phyloP scores from a whole-genome alignment of 2,888 invertebrate species.

The Microctonus brassicae region DNA sequence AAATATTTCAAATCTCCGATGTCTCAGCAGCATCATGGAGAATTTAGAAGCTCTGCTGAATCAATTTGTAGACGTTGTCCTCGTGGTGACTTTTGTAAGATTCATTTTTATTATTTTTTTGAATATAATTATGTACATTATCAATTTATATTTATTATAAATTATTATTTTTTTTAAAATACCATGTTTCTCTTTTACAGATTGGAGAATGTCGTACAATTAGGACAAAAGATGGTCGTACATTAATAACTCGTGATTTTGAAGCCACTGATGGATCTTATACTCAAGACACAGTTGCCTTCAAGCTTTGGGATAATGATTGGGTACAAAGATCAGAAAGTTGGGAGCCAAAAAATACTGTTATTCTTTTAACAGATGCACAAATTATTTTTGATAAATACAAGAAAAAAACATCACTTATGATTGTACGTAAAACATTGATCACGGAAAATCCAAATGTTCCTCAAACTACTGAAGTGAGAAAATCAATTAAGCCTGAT shows the following conservation, averaged over 20 bases:
- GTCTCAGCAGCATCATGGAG: slow-evolving; percentile 73
- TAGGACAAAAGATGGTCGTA: slow-evolving; percentile 74
- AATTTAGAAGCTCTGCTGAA: slow-evolving; percentile 68
- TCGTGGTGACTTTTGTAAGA: slow-evolving; percentile 75
- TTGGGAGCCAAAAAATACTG: slow-evolving; percentile 79
- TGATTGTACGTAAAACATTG: slow-evolving; percentile 71
- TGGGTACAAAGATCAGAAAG: slow-evolving; percentile 77
- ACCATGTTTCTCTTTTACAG: slow-evolving; percentile 50
- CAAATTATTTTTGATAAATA: slow-evolving; percentile 71
- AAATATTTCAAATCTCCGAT: slow-evolving; percentile 71
- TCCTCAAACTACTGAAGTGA: slow-evolving; percentile 74
- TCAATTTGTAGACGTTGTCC: slow-evolving; percentile 77
- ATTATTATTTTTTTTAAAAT: too few species aligned
- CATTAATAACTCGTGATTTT: slow-evolving; percentile 76
- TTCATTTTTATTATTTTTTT: slow-evolving; percentile 19
- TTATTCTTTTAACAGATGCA: slow-evolving; percentile 81
- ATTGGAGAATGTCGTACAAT: slow-evolving; percentile 76
- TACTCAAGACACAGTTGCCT: slow-evolving; percentile 72
- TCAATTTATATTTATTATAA: neutral
- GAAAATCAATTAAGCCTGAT: slow-evolving; percentile 51
- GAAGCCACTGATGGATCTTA: slow-evolving; percentile 76
- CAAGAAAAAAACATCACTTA: slow-evolving; percentile 56
- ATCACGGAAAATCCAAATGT: slow-evolving; percentile 82
- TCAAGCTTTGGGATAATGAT: slow-evolving; percentile 80
- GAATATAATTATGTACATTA: neutral